Conservation (phyloP, 1,140 invertebrate genomes). For the Acromyrmex heyeri region DNA sequence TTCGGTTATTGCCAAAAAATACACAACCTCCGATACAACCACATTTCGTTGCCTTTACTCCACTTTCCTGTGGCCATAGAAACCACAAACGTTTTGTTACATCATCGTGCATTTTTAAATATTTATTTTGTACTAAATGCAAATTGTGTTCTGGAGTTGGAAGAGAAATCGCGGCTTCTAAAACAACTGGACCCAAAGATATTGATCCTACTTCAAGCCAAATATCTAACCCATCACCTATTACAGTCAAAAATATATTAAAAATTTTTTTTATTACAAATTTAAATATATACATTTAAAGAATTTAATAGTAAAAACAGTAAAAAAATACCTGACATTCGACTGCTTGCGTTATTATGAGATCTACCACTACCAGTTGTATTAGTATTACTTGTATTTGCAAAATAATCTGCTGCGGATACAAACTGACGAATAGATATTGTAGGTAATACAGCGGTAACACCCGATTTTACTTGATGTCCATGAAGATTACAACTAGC, state of each 20-base stretch:
- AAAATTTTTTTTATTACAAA: conserved; percentile 7
- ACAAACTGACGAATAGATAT: conserved; percentile 92
- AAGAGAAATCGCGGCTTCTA: conserved; percentile 96
- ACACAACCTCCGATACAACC: conserved; percentile 97
- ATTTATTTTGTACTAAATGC: conserved; percentile 93
- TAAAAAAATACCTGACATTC: conserved; percentile 79
- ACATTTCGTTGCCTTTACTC: conserved; percentile 91
- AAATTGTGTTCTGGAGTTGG: conserved; percentile 92
- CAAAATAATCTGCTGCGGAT: conserved; percentile 86
- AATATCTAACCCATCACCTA: conserved; percentile 88
- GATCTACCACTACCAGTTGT: conserved; percentile 88
- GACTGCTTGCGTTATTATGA: conserved; percentile 83
- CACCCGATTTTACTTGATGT: conserved; percentile 94
- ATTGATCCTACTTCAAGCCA: conserved; percentile 98
- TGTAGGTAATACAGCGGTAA: conserved; percentile 95
- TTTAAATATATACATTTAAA: not conserved
- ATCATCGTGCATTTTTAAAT: conserved; percentile 95
- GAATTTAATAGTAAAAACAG: not conserved
- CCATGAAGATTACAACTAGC: conserved; percentile 98
- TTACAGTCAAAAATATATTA: conserved; percentile 30
- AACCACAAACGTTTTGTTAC: conserved; percentile 97
- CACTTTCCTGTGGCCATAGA: conserved; percentile 93
- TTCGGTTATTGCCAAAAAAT: conserved; percentile 97
- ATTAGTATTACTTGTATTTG: conserved; percentile 87
- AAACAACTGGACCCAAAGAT: conserved; percentile 94